Evolutionary conservation across 2,888 invertebrate genomes (phyloP), one percentile per base, ranked within the genome.

Genomic region (Cartodere bifasciata): DNA sequence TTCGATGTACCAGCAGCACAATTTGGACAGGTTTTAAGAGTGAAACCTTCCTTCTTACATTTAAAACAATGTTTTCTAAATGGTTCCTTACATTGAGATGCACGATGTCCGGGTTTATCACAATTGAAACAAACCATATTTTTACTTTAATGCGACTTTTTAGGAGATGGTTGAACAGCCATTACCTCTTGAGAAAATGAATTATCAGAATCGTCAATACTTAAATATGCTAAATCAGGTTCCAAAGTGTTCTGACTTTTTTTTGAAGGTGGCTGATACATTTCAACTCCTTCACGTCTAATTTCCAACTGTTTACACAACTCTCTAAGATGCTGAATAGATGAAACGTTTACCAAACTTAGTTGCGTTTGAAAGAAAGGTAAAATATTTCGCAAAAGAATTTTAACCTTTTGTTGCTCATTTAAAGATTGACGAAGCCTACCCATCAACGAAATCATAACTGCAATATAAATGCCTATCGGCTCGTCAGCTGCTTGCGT

Each of bases 401-500:
- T 40, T 5, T 25, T 23, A n/a, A 39, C n/a, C 6, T 35, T 29
- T 2, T 36, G 13, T 25, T 10, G n/a, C 13, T 34, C 37, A 16
- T 31, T 23, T 7, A 24, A 15, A 13, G 20, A 15, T 4, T 9
- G 14, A n/a, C 22, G 12, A 15, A 34, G 32, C 7, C 26, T 16
- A 6, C 11, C 14, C 14, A 37, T 34, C 13, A 34, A 24, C 11
- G 22, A 25, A 13, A 5, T 11, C 32, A 35, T 32, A 1, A 28
- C 23, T 4, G 31, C 31, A 1, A 24, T 4, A 26, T 43, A 48
- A 12, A 41, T 35, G 4, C 31, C 36, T 12, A 45, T 37, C 3
- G 36, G 26, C 30, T 50, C 48, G 17, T 43, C 34, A 5, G 29
- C 14, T 9, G 42, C 42, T 29, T 46, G 45, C 2, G 38, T 37